Base-by-base conservation (phyloP, 1,140 invertebrate species). In the Metaphire vulgaris region DNA sequence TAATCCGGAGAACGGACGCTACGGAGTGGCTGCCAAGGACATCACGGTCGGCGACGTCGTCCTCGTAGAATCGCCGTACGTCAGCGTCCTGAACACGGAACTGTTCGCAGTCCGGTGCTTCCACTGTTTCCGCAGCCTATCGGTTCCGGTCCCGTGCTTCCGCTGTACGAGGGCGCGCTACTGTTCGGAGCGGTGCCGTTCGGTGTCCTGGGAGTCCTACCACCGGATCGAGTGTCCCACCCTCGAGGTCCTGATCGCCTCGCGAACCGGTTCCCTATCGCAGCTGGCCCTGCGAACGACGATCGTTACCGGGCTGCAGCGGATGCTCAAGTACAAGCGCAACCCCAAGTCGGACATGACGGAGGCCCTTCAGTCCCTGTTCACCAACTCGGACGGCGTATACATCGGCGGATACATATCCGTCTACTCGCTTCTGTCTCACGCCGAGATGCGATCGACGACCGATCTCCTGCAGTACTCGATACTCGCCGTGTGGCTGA, bases 191-290 rank as follows among this genome's bases (percentile, higher is more conserved):
- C 83, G 89, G 71, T 98, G 96, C 83, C 88, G 89, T 78, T 86
- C 91, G 74, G 80, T 83, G 34, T 92, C 93, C 0, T 88, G 90
- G 75, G 86, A 87, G 77, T 87, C 89, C 0, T 92, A 91, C 83
- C 95, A 98, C 82, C 85, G 84, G 33, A 89, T 89, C 77, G 95
- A 98, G 87, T 98, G 95, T 83, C 86, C 88, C 12, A 88, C 95
- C 69, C 84, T 94, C 15, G 89, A 89, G 33, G 65, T 83, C 89
- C 0, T 90, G 1, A 91, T 91, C 88, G 87, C 89, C 67, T 92
- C 92, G 0, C 90, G 91, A 14, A 90, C 91, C 69, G 94, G 93
- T 0, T n/a, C 28, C 26, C 88, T 93, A 41, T 93, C 92, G 79
- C 90, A 91, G 74, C 89, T 97, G 83, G 92, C 94, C 0, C 82